Conservation (phyloP, 53 echinoderm and acorn worm genomes). For the Hippasteria phrygiana region DNA sequence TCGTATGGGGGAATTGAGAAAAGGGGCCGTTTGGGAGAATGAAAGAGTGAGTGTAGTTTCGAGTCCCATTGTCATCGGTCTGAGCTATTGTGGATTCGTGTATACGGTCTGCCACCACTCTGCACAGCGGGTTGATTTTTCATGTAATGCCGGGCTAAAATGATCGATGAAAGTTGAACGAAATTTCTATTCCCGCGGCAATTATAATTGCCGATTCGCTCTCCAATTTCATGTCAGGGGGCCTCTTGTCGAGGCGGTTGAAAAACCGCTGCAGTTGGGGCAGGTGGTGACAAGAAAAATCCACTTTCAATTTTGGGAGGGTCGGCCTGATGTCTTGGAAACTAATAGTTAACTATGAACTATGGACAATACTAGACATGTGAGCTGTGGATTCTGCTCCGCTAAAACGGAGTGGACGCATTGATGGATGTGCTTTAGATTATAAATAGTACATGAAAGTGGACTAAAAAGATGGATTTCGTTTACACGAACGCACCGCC, state of each 20-base stretch:
- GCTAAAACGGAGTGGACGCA: too few relatives aligned
- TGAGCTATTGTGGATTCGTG: too few relatives aligned
- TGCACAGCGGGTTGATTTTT: neutral
- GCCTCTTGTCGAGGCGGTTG: neutral
- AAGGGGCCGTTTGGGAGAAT: too few relatives aligned
- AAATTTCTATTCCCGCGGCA: neutral
- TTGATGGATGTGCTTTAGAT: too few relatives aligned
- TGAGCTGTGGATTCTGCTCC: too few relatives aligned
- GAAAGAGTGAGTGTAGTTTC: too few relatives aligned
- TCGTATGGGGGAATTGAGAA: too few relatives aligned
- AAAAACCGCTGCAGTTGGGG: neutral
- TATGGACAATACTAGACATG: neutral
- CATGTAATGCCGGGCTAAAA: neutral
- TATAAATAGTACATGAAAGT: too few relatives aligned
- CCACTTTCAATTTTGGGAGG: neutral
- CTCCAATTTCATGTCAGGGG: neutral
- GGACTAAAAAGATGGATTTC: too few relatives aligned
- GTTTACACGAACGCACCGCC: too few relatives aligned
- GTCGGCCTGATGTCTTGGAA: neutral
- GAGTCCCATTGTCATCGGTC: too few relatives aligned
- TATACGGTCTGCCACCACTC: too few relatives aligned
- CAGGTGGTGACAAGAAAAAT: neutral
- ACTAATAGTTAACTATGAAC: neutral
- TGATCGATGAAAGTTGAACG: neutral
- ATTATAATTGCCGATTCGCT: neutral